Evolutionary conservation across 2,113 vertebrate species (phyloP), one percentile per base, ranked within the genome.

Genomic region (Athene cunicularia): DNA sequence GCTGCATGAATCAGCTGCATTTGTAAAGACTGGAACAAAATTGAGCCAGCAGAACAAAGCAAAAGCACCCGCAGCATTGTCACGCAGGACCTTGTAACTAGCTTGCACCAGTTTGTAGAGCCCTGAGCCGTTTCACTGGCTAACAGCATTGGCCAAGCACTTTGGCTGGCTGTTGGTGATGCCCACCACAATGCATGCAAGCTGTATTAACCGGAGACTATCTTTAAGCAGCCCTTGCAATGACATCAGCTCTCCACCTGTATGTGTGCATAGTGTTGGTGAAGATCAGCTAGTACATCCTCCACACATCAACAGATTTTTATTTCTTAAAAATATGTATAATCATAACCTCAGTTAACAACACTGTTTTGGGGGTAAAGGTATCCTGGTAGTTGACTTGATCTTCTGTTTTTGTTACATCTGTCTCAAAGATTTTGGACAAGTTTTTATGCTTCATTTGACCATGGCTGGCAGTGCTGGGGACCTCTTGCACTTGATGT

Each of bases 51-150:
- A 87, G 66, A 63, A 14, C 35, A 0, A 3, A 71, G 35, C 26
- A 28, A 26, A 30, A 68, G 30, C 56, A 41, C 7, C 55, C 21
- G 37, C 71, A 43, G n/a, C 4, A 4, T 5, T 33, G 53, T 73
- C 86, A 41, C 1, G 1, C 59, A 74, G 83, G 24, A 53, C 52
- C 16, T 18, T 35, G 32, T 4, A 43, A 35, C 47, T 15, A 55
- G 30, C 79, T 70, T 53, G 5, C 0, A 0, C 9, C 35, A 18
- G 26, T 10, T 49, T 68, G 79, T 49, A 88, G 53, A 68, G 74
- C 75, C 39, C 66, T 1, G 2, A 27, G 3, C 12, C 8, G 0
- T 22, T 47, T 32, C 47, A 4, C 27, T 5, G 41, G 24, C 67
- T 50, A 16, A 43, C 28, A 70, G 75, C 55, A 17, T 3, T 5